A percentile compares a stretch with the other conserved stretches of the same genome.
phyloP scores from a whole-genome alignment of 2,113 vertebrate species.

The Scatophagus argus region DNA sequence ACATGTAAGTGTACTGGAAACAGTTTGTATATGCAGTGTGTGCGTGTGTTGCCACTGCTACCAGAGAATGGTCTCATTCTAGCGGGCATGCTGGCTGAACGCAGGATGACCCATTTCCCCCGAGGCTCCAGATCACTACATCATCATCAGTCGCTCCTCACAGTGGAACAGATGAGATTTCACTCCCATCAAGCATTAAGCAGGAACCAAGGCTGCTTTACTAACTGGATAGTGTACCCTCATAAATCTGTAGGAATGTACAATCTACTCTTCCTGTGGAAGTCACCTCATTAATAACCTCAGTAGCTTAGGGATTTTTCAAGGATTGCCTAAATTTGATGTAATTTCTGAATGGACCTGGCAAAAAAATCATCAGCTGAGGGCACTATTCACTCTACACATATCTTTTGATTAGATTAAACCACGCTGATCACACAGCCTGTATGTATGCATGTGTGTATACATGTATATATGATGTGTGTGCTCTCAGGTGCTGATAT shows the following conservation, averaged over 20 bases:
- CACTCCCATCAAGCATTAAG: conserved; percentile 64
- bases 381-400: not conserved
- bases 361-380: not conserved
- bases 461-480: conserved; percentile 4
- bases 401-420: conserved; percentile 23
- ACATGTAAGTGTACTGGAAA: conserved; percentile 55
- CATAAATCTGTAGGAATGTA: conserved; percentile 60
- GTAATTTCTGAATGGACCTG: conserved; percentile 9
- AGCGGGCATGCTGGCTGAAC: conserved; percentile 75
- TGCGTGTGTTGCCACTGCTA: conserved; percentile 42
- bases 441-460: not conserved
- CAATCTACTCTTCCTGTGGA: conserved; percentile 39
- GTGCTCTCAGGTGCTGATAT: conserved; percentile 90
- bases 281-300: conserved; percentile 40
- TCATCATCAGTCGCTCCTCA: conserved; percentile 77
- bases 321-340: conserved; percentile 21
- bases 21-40: conserved; percentile 31
- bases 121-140: conserved; percentile 76
- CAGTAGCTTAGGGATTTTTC: conserved; percentile 12
- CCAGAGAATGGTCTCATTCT: conserved; percentile 55
- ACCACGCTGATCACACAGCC: conserved; percentile 5
- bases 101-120: conserved; percentile 78
- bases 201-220: conserved; percentile 64
- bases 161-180: conserved; percentile 79
- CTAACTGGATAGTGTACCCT: conserved; percentile 61